phyloP scores from a whole-genome alignment of 1,140 invertebrate genomes.

The Mycetomoellerius zeteki region DNA sequence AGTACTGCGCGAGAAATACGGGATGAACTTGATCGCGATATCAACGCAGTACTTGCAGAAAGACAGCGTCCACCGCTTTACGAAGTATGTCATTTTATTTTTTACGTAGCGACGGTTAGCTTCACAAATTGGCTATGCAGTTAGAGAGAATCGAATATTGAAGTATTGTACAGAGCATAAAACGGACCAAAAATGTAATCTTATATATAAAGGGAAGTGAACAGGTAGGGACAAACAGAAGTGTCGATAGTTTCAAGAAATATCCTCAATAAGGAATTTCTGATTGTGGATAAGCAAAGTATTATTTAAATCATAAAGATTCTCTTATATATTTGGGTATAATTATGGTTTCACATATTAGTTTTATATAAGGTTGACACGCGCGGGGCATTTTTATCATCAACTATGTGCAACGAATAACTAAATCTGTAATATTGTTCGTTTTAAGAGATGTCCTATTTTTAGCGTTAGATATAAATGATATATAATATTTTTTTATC shows the following conservation, averaged over 20 bases:
- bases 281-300: conserved; percentile 63
- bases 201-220: conserved; percentile 50
- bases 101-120: not conserved
- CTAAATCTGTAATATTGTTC: conserved; percentile 21
- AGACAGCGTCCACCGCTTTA: conserved; percentile 49
- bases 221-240: conserved; percentile 8
- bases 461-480: conserved; percentile 58
- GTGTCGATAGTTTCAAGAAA: conserved; percentile 7
- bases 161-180: conserved; percentile 66
- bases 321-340: conserved; percentile 58
- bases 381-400: conserved; percentile 59
- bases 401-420: conserved; percentile 59
- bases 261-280: conserved; percentile 47
- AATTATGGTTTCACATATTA: conserved; percentile 50
- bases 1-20: conserved; percentile 39
- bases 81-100: conserved; percentile 37
- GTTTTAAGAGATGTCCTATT: conserved; percentile 64
- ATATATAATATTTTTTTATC: conserved; percentile 70
- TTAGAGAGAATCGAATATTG: conserved; percentile 40
- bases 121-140: conserved; percentile 50
- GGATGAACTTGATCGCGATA: conserved; percentile 38
- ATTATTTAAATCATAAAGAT: conserved; percentile 55
- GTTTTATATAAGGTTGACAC: conserved; percentile 38
- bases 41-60: conserved; percentile 56
- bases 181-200: conserved; percentile 75